A percentile compares a stretch with the other conserved stretches of the same genome.
These are phyloP conservation scores for Kradibia gibbosae DNA, from an alignment of 1,140 invertebrate genomes.

Conservation along the genomic window DNA sequence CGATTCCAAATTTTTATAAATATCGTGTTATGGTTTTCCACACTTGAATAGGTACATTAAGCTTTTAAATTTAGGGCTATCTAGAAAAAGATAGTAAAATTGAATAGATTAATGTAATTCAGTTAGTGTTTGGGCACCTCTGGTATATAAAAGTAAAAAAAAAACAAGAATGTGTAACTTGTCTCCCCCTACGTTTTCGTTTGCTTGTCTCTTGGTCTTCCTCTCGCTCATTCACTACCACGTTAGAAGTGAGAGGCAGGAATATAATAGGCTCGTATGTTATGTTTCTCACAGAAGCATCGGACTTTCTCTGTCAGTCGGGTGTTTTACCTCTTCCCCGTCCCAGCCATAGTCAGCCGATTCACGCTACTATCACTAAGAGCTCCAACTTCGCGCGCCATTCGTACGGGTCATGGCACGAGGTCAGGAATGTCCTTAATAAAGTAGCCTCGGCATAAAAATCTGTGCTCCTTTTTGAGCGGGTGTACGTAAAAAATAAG, in stretches of 20 bases:
- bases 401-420: slow-evolving; percentile 50
- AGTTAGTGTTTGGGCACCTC: neutral
- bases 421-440: slow-evolving; percentile 61
- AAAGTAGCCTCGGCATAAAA: slow-evolving; percentile 52
- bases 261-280: neutral
- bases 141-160: neutral
- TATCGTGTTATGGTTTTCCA: no score
- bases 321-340: slow-evolving; percentile 49
- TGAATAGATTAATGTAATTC: slow-evolving; percentile 3
- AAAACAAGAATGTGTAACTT: no score
- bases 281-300: slow-evolving; percentile 54
- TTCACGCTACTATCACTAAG: no score
- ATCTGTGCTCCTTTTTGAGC: slow-evolving; percentile 30
- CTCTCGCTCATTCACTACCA: no score
- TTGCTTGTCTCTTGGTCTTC: neutral
- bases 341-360: neutral
- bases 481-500: neutral
- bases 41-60: no score
- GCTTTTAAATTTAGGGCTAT: no score
- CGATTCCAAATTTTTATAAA: no score
- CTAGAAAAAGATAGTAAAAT: no score
- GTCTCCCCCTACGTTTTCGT: neutral
- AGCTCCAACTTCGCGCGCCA: neutral
- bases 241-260: neutral
- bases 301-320: slow-evolving; percentile 59